Evolutionary conservation across 1,140 invertebrate species (phyloP), one percentile per base, ranked within the genome.

Genomic region (Dolichoris vasculosae): DNA sequence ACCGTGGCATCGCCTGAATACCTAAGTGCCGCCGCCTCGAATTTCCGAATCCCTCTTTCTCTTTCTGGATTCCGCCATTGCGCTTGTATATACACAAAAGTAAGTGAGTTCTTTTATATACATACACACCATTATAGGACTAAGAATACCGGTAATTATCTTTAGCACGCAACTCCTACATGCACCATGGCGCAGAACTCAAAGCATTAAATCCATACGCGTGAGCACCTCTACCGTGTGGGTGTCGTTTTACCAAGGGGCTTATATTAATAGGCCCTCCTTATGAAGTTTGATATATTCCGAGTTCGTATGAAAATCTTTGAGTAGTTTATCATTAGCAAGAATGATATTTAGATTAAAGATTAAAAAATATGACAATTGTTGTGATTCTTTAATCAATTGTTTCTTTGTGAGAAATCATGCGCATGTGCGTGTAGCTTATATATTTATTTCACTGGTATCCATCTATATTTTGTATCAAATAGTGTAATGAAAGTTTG

Each of bases 141-240:
- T 89, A 88, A 88, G 90, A 92, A 92, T 90, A 89, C 89, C 85
- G 89, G 90, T 93, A 93, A 93, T 93, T 93, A 93, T 90, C 89
- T 88, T 87, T 86, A 85, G 90, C 92, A 93, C 92, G 92, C 92
- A 84, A 84, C 59, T 75, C 20, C 67, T 55, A 40, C 67, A 73
- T 67, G 64, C 80, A 48, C 20, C 40, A 35, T n/a, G 46, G 38
- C 40, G 55, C 78, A 35, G 23, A 38, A 23, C 30, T 35, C 48
- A 17, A 32, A 69, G n/a, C 63, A 30, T 67, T 67, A 67, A n/a
- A 67, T 48, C 64, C 30, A 23, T 6, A 69, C 26, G 7, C n/a
- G 20, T 26, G 20, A 4, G 55, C 23, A 13, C 20, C 55, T 23
- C 55, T 26, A 46, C 40, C 48, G 48, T n/a, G 51, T 43, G 55